phyloP scores from a whole-genome alignment of 2,888 invertebrate species.

The Nephrocerus scutellatus region DNA sequence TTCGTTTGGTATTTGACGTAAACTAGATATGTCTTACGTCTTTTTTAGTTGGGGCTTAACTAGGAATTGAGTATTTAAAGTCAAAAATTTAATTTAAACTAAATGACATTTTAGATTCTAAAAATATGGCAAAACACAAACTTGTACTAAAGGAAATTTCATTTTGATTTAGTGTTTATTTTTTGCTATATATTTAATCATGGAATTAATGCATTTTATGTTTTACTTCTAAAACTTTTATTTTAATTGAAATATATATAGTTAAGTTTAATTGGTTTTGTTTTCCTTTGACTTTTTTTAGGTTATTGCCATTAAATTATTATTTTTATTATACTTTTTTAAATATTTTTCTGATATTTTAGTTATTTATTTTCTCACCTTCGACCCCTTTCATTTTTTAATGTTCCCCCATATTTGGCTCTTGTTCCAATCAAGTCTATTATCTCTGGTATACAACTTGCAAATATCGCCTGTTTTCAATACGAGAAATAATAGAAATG shows the following conservation, averaged over 20 bases:
- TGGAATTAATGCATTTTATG: slow-evolving; percentile 9
- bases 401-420: slow-evolving; percentile 99
- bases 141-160: slow-evolving; percentile 34
- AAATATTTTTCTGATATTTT: slow-evolving; percentile 8
- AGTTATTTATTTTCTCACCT: slow-evolving; percentile 66
- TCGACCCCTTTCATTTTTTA: slow-evolving; percentile 99
- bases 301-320: slow-evolving; percentile 27
- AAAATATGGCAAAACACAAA: too few relatives aligned
- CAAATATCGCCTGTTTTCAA: slow-evolving; percentile 92
- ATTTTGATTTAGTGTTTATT: slow-evolving; percentile 45
- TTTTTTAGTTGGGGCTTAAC: too few relatives aligned
- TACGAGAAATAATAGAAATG: slow-evolving; percentile 41
- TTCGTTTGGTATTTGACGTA: too few relatives aligned
- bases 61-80: too few relatives aligned
- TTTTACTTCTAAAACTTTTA: slow-evolving; percentile 28
- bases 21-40: too few relatives aligned
- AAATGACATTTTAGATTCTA: too few relatives aligned
- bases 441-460: slow-evolving; percentile 99
- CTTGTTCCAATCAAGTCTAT: slow-evolving; percentile 99
- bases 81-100: too few relatives aligned
- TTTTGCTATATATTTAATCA: slow-evolving; percentile 23
- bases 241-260: slow-evolving; percentile 23
- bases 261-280: slow-evolving; percentile 20
- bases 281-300: slow-evolving; percentile 28
- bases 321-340: slow-evolving; percentile 31